phyloP scores from a whole-genome alignment of 2,113 vertebrate genomes.

The Elanoides forficatus region DNA sequence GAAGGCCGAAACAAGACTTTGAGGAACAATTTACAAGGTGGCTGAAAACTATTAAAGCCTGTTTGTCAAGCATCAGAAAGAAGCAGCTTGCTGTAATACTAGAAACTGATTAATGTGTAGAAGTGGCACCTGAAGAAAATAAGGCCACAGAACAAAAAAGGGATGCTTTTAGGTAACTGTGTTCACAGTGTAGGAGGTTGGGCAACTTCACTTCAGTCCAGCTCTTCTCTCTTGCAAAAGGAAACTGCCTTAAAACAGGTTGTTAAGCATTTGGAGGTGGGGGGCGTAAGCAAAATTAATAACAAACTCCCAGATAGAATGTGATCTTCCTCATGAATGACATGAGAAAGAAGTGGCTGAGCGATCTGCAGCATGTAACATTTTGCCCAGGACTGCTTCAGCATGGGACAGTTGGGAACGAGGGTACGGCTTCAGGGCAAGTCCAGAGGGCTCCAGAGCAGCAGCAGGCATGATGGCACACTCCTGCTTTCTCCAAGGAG shows the following conservation, averaged over 20 bases:
- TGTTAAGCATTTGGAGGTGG: not conserved
- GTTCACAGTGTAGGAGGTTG: not conserved
- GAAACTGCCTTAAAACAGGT: not conserved
- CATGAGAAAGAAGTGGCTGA: not conserved
- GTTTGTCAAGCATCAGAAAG: not conserved
- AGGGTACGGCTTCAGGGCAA: rapidly evolving
- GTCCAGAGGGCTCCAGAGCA: not conserved
- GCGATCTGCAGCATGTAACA: rapidly evolving
- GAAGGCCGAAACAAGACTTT: not conserved
- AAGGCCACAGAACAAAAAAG: not conserved
- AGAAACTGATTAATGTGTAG: not conserved
- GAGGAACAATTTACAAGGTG: not conserved
- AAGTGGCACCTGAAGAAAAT: not conserved
- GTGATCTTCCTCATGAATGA: not conserved
- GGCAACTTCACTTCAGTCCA: not conserved
- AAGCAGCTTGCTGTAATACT: not conserved
- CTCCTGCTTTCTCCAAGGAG: not conserved
- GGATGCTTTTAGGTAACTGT: not conserved
- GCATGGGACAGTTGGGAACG: not conserved
- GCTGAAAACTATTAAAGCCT: not conserved
- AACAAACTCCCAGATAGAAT: not conserved
- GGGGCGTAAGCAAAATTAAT: not conserved
- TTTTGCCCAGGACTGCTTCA: not conserved
- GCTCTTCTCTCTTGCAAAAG: not conserved
- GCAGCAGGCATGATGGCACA: too few relatives aligned